Evolutionary conservation across 1,140 invertebrate genomes (phyloP), one percentile per base, ranked within the genome.

Genomic region (Tetramorium parvispinum): DNA sequence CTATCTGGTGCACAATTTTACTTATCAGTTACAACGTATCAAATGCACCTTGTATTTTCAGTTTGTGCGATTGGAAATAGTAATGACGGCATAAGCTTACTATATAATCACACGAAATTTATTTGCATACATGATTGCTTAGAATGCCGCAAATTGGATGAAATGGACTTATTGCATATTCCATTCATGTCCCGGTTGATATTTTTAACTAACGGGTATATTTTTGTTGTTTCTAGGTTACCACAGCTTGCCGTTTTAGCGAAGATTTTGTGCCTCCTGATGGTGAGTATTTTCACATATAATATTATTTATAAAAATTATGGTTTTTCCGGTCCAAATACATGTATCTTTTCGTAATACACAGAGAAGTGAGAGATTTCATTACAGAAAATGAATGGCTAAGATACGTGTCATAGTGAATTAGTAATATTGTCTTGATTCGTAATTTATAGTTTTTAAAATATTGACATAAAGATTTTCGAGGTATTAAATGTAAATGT

Each of bases 251-350:
- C 97, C 96, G 97, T 97, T 96, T 97, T 97, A 97, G 97, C 97
- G 96, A 97, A 97, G 96, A 97, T 97, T 97, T 97, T 97, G 96
- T 97, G 97, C 97, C 97, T 97, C 97, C 97, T 97, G 96, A 97
- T 97, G 97, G 97, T 97, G 94, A 97, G 97, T 96, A 82, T 40
- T 13, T 51, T 21, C 0, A 13, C 16, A 55, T 32, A 53, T 57
- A 53, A 73, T 75, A 32, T 49, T 51, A 8, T 1, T 43, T 65
- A 57, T 18, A 46, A 10, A 78, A 63, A 85, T 82, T 71, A 3
- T 43, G 43, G 16, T 37, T 16, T 11, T 21, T 40, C 7, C 53
- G 13, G 21, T 66, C 43, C 24, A 13, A 75, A 59, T 57, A 18
- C n/a, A 57, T 13, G 3, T 24, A 40, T 40, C 13, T 40, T 75